Conservation (phyloP, 2,797 vertebrate species). For the Choloepus didactylus region DNA sequence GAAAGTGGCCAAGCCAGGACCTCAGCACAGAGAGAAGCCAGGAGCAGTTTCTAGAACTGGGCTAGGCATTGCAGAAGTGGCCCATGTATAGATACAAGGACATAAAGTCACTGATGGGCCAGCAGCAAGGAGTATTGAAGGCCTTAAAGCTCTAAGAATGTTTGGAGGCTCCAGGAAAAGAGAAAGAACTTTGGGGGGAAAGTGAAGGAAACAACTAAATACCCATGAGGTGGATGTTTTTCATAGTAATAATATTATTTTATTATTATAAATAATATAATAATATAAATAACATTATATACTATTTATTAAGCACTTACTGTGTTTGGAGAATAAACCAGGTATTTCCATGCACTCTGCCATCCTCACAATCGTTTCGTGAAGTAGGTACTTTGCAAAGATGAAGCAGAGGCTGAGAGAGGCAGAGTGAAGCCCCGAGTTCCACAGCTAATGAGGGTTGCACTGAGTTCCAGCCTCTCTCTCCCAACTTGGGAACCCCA, state of each 20-base stretch:
- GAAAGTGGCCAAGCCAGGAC: background rate
- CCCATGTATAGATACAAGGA: too few species aligned
- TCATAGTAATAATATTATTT: background rate
- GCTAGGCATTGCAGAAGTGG: accelerated
- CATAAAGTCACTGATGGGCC: too few species aligned
- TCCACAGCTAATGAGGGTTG: background rate
- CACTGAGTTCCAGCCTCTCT: accelerated
- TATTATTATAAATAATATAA: too few species aligned
- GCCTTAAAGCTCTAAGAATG: background rate
- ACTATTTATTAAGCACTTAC: background rate
- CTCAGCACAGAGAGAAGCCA: background rate
- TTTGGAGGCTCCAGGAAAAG: background rate
- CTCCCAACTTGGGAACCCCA: background rate
- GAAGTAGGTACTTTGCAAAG: background rate
- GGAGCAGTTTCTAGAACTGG: background rate
- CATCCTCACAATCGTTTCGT: background rate
- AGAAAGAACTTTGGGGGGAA: background rate
- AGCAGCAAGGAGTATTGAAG: background rate
- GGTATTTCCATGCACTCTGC: accelerated
- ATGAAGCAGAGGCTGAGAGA: background rate
- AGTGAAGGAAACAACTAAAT: background rate
- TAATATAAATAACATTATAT: too few species aligned
- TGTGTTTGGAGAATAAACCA: too few species aligned
- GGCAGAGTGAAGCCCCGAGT: too few species aligned
- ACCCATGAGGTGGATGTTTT: background rate